Evolutionary conservation across 2,888 invertebrate genomes (phyloP).

Genomic region (Harmothoe impar): DNA sequence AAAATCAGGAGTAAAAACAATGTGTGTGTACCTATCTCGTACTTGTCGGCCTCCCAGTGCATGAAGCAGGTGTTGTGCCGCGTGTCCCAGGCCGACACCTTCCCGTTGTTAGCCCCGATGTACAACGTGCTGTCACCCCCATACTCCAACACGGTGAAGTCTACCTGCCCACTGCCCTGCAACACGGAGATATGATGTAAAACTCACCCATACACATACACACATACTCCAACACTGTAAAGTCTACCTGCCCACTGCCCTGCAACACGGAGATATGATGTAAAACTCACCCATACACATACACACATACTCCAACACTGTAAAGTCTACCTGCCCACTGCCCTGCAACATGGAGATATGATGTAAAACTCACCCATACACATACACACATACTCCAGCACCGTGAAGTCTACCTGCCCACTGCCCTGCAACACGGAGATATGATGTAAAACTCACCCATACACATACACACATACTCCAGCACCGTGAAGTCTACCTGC

Average conservation of each 20-base stretch:
- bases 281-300: too few species aligned
- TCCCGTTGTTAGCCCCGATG: conserved; percentile 79
- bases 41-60: conserved; percentile 82
- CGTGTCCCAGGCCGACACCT: conserved; percentile 82
- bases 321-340: conserved; percentile 75
- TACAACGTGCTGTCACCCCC: conserved; percentile 80
- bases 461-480: conserved; percentile 80
- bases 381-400: background rate
- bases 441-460: too few species aligned
- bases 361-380: background rate
- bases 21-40: conserved; percentile 78
- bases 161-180: conserved; percentile 72
- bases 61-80: conserved; percentile 81
- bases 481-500: conserved; percentile 77
- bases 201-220: background rate
- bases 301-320: conserved; percentile 79
- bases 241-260: too few species aligned
- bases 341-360: conserved; percentile 66
- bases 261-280: too few species aligned
- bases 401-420: too few species aligned
- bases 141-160: conserved; percentile 80
- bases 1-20: too few species aligned
- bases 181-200: background rate
- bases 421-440: too few species aligned
- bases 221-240: background rate